Conservation (phyloP, 2,888 invertebrate genomes). For the Philonicus albiceps region DNA sequence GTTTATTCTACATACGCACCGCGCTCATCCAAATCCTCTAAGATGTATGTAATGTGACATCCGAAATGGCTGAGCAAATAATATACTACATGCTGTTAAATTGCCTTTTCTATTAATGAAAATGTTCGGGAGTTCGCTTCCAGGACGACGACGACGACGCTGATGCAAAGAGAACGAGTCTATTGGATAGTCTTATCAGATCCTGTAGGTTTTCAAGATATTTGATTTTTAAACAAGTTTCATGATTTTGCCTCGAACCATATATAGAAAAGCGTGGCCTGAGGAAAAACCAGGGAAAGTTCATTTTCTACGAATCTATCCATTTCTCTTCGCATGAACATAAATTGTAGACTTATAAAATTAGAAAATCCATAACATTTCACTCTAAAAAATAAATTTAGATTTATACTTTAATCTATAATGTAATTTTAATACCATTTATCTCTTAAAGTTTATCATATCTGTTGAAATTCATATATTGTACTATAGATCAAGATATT, state of each 20-base stretch:
- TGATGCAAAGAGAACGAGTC: not conserved
- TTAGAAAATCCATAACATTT: too few species aligned
- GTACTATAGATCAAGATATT: too few species aligned
- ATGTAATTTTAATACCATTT: too few species aligned
- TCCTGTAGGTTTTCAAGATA: not conserved
- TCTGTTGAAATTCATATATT: too few species aligned
- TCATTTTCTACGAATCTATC: not conserved
- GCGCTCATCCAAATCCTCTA: conserved; percentile 34
- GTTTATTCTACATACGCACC: conserved; percentile 43
- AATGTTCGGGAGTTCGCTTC: conserved; percentile 33
- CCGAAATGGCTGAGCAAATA: conserved; percentile 47
- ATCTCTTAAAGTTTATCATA: too few species aligned
- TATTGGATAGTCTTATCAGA: conserved; percentile 5
- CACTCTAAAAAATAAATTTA: too few species aligned
- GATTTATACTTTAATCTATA: too few species aligned
- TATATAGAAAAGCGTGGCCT: not conserved
- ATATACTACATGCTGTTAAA: conserved; percentile 46
- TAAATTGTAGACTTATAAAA: not conserved
- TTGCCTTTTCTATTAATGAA: conserved; percentile 46
- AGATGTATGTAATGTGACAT: conserved; percentile 48
- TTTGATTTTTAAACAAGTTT: not conserved
- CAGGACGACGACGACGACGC: not conserved
- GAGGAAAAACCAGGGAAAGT: not conserved
- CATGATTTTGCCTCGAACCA: not conserved
- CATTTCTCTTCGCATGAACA: not conserved